phyloP scores from a whole-genome alignment of 2,888 invertebrate genomes.

The Poecilobothrus nobilitatus region DNA sequence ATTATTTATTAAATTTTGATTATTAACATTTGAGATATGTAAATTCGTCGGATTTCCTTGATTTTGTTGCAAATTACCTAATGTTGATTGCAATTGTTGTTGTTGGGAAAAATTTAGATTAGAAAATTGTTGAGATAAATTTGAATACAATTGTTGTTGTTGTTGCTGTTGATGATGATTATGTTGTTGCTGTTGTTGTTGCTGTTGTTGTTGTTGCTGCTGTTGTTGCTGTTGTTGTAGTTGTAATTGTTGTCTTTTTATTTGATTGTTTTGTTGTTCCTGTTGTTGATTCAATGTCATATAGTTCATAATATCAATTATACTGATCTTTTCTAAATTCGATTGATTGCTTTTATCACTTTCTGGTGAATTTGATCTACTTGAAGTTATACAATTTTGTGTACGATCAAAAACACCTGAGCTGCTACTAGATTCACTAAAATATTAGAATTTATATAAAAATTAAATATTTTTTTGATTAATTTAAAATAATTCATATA shows the following conservation, averaged over 20 bases:
- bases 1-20: not conserved
- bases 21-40: slow-evolving; percentile 16
- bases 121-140: slow-evolving; percentile 18
- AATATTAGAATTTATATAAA: not conserved
- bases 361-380: slow-evolving; percentile 41
- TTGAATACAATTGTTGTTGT: slow-evolving; percentile 22
- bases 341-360: slow-evolving; percentile 41
- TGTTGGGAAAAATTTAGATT: slow-evolving; percentile 12
- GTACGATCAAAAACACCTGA: slow-evolving; percentile 17
- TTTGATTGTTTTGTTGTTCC: slow-evolving; percentile 30
- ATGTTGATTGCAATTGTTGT: slow-evolving; percentile 18
- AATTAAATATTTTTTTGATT: slow-evolving; percentile 8
- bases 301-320: slow-evolving; percentile 41
- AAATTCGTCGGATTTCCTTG: slow-evolving; percentile 5
- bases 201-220: slow-evolving; percentile 24
- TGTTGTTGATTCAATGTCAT: slow-evolving; percentile 29
- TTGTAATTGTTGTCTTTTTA: slow-evolving; percentile 28
- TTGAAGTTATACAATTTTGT: slow-evolving; percentile 31
- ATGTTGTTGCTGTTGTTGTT: slow-evolving; percentile 24
- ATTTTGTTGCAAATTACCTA: slow-evolving; percentile 17
- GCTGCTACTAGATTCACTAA: not conserved
- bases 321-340: slow-evolving; percentile 33
- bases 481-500: not conserved
- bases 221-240: slow-evolving; percentile 26
- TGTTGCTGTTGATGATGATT: slow-evolving; percentile 22